Base-by-base conservation (phyloP, 2,113 vertebrate genomes). In the Sprattus sprattus region DNA sequence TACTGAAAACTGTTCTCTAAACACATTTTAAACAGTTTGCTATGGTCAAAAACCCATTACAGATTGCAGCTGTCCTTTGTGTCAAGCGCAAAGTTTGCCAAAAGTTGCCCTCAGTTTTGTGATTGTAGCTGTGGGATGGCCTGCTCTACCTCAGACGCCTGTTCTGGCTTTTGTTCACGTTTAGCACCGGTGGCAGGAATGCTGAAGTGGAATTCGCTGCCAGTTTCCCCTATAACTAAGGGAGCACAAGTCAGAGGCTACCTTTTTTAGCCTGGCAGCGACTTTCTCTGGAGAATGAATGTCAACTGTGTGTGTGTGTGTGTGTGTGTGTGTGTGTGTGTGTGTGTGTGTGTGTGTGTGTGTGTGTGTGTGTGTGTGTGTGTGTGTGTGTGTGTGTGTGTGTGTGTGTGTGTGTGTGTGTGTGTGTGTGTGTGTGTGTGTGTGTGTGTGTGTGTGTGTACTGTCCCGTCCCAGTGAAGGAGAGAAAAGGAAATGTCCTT, bases 241-340 rank as follows among this genome's bases (percentile, higher is more conserved):
- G 0, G 32, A 39, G 28, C 13, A 81, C 85, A 32, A 88, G 88
- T 88, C 25, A 0, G 7, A 2, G 64, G n/a, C 64, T 71, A 84
- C 85, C 82, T 83, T 82, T 89, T 93, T 90, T 91, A 89, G 89
- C 88, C 88, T 89, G 83, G 83, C 86, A 84, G 28, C 32, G 82
- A 89, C 90, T 87, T 85, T 86, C 89, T 91, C 28, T 39, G 88
- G 60, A 7, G 9, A 67, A 10, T 28, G n/a, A 67, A 67, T 67
- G 64, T 67, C n/a, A 67, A 67, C 28, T 75, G 67, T 39, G 0
- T 75, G 67, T 32, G 25, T 32, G 67, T 16, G 67, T 75, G 28
- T 32, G 67, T 75, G 67, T 16, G 67, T 32, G 67, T 75, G 67
- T 75, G 67, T 13, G 25, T 75, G 67, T 39, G 67, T 39, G 67